These are phyloP conservation scores for Centropyge bicolor DNA, from an alignment of 2,797 vertebrate genomes.

Conservation along the genomic window DNA sequence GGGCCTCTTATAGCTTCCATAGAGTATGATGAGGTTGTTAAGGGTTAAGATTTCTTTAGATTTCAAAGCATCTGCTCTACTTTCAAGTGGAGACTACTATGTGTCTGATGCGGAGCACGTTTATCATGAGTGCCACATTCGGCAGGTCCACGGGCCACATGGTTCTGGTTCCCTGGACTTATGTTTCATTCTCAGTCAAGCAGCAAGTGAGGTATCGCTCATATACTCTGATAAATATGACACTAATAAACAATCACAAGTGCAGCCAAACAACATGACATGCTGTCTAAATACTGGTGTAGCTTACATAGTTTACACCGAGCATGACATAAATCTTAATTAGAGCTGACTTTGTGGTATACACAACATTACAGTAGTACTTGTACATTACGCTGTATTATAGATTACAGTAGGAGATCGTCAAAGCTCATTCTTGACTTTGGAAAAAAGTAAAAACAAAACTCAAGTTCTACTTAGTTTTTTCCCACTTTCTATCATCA, in stretches of 20 bases:
- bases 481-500: too few relatives aligned
- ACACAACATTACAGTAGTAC: neutral
- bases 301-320: constrained; percentile 8
- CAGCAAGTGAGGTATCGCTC: constrained; percentile 18
- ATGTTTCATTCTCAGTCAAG: constrained; percentile 49
- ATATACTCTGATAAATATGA: constrained; percentile 9
- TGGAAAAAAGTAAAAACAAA: neutral
- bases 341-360: neutral
- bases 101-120: constrained; percentile 54
- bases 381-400: neutral
- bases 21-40: constrained; percentile 40
- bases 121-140: constrained; percentile 63
- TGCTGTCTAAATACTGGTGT: neutral
- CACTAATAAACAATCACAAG: constrained; percentile 19
- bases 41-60: constrained; percentile 34
- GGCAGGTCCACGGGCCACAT: constrained; percentile 52
- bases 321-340: constrained; percentile 9
- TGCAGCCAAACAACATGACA: constrained; percentile 9
- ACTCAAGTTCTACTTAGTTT: too few relatives aligned
- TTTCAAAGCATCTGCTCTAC: constrained; percentile 54
- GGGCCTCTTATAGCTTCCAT: constrained; percentile 46
- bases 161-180: constrained; percentile 53
- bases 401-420: neutral
- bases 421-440: neutral
- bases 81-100: constrained; percentile 19